Evolutionary conservation across 1,140 invertebrate genomes (phyloP).

Genomic region (Cherax quadricarinatus): DNA sequence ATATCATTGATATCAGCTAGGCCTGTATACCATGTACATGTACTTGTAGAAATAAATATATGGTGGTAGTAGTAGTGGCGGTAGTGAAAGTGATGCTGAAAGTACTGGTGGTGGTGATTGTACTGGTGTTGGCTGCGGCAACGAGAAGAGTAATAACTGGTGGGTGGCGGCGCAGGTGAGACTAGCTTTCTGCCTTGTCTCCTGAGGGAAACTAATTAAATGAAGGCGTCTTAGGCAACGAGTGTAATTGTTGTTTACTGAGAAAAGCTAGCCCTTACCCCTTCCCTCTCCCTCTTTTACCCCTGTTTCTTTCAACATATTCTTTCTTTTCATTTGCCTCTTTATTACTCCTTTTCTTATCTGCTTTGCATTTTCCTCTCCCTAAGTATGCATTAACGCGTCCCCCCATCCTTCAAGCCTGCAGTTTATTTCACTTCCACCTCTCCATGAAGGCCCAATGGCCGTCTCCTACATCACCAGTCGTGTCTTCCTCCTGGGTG

Average conservation of each 20-base stretch:
- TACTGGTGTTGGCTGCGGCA: background rate
- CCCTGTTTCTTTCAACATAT: background rate
- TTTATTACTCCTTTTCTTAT: too few relatives aligned
- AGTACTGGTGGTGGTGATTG: too few relatives aligned
- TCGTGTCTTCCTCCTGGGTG: background rate
- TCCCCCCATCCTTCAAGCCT: too few relatives aligned
- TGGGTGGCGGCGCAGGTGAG: background rate
- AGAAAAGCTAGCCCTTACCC: background rate
- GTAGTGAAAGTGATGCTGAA: too few relatives aligned
- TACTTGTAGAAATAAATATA: too few relatives aligned
- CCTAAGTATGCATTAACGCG: too few relatives aligned
- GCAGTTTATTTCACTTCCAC: background rate
- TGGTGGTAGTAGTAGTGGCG: too few relatives aligned
- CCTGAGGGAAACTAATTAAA: background rate
- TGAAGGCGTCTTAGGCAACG: background rate
- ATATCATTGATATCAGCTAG: too few relatives aligned
- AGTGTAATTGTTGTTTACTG: conserved; percentile 1
- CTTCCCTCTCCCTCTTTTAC: conserved; percentile 10
- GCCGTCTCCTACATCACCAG: background rate
- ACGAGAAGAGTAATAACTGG: background rate
- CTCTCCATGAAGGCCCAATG: background rate
- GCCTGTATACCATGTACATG: too few relatives aligned
- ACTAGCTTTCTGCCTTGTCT: background rate
- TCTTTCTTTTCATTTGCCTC: too few relatives aligned
- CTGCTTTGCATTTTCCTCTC: too few relatives aligned